Conservation (phyloP, 92 coral and sea anemone species). For the Meandrina meandrites region DNA sequence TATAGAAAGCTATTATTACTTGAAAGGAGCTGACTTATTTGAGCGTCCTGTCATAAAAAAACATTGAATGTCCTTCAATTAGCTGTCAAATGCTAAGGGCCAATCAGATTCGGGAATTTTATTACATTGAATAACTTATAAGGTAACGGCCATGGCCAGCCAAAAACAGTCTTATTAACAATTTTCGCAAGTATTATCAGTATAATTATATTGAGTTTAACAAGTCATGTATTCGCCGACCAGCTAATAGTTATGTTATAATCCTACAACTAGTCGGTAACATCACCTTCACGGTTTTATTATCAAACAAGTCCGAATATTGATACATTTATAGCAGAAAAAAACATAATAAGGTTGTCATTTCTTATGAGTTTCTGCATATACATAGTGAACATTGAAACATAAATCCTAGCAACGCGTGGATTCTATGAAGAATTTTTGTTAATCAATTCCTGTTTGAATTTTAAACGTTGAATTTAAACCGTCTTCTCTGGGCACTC, state of each 20-base stretch:
- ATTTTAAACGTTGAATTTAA: neutral
- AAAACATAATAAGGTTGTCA: no score
- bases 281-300: no score
- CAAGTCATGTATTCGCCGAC: neutral
- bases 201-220: neutral
- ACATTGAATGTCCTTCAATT: no score
- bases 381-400: neutral
- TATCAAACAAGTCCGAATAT: neutral
- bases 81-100: neutral
- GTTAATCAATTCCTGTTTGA: neutral
- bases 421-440: neutral
- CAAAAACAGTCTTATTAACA: neutral
- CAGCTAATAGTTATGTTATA: neutral
- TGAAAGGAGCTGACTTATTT: no score
- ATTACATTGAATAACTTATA: no score
- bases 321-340: no score
- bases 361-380: no score
- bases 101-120: neutral
- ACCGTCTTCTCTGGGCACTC: no score
- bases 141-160: no score
- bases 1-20: no score
- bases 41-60: no score
- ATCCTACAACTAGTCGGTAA: no score
- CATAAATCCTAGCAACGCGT: conserved; percentile 16
- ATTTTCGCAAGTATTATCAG: neutral